Evolutionary conservation across 2,113 vertebrate species (phyloP).

Genomic region (Lynx canadensis): DNA sequence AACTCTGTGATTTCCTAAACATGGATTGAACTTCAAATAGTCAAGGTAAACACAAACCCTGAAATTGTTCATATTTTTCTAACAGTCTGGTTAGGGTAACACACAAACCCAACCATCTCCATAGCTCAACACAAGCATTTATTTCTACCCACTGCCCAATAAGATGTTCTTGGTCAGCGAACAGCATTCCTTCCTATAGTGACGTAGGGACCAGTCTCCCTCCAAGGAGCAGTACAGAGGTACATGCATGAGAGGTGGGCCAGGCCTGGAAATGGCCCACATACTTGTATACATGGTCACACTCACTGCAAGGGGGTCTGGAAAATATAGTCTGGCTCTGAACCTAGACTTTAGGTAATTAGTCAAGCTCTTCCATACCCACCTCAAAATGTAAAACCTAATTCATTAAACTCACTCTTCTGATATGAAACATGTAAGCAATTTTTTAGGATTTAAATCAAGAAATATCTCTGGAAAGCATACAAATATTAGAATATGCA

Average conservation of each 20-base stretch:
- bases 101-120: conserved; percentile 23
- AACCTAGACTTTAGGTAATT: background rate
- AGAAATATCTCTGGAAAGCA: background rate
- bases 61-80: conserved; percentile 54
- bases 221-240: background rate
- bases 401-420: conserved; percentile 17
- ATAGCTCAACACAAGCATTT: background rate
- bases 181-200: background rate
- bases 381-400: conserved; percentile 33
- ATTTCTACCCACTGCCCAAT: background rate
- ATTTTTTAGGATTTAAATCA: conserved; percentile 43
- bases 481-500: background rate
- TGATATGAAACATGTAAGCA: conserved; percentile 39
- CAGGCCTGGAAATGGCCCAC: background rate
- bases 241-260: background rate
- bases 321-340: background rate
- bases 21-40: conserved; percentile 52
- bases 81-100: conserved; percentile 28
- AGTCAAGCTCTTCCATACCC: background rate
- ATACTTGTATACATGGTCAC: background rate
- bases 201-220: background rate
- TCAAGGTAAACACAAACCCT: conserved; percentile 62
- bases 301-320: background rate
- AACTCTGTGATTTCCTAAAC: conserved; percentile 48
- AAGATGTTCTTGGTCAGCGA: background rate